Base-by-base conservation (phyloP, 2,888 invertebrate species). In the Synanthedon myopaeformis region DNA sequence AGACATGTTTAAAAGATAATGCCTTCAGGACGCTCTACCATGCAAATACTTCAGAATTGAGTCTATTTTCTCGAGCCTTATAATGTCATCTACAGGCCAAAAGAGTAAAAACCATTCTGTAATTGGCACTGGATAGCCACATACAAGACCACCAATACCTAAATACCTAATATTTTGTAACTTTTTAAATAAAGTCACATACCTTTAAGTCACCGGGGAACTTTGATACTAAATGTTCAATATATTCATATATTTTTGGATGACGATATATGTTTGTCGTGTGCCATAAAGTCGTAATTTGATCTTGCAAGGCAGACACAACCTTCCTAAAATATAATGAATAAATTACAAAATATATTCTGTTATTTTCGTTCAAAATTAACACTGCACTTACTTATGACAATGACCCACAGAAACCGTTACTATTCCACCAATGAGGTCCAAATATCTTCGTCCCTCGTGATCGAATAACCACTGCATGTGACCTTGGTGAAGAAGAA, bases 341-440 rank as follows among this genome's bases (percentile, higher is more conserved):
- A 13, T 3, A 49, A 49, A 12, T 17, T 49, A 45, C 12, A n/a
- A 45, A 45, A 45, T 12, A 12, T 45, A 11, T 45, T 13, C 45
- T 1, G 45, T 13, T 45, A 8, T 45, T 48, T 49, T 52, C 23
- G 12, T 51, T 28, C n/a, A 12, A 52, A 51, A 49, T 42, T 5
- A 49, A 49, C 12, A 12, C 1, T 35, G 41, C 17, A 90, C 94
- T 92, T 89, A 97, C 96, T 98, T 98, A 87, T 99, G 99, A 73
- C 96, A 97, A 77, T 99, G 99, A 19, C 98, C 98, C 2, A 98
- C 97, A 53, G 97, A 97, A 45, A 99, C 96, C 0, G 99, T 99
- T 13, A 97, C 98, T 64, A 99, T 98, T 6, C 99, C 99, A 4
- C 93, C 98, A 73, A 97, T 96, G 88, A 99, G 91, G 77, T 99